Conservation (phyloP, 2,113 vertebrate genomes). For the Casuarius casuarius region DNA sequence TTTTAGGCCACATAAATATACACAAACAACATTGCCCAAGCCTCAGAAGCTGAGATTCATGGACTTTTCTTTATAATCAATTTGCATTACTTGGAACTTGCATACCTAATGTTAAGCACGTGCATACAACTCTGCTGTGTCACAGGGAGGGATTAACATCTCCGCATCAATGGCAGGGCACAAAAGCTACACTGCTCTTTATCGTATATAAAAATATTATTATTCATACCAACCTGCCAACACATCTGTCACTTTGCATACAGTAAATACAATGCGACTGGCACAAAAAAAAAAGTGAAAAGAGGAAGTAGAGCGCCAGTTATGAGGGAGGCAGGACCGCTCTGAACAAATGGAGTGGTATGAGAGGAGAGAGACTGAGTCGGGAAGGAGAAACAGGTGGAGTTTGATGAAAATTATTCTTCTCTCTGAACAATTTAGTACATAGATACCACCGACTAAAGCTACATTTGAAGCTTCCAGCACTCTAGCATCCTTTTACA, state of each 20-base stretch:
- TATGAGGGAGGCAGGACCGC: not conserved
- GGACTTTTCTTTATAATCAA: conserved; percentile 2
- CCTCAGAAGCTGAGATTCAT: not conserved
- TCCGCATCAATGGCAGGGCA: not conserved
- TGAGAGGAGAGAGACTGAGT: not conserved
- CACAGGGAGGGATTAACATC: not conserved
- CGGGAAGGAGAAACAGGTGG: too few species aligned
- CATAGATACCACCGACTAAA: not conserved
- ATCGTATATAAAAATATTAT: not conserved
- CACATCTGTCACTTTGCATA: not conserved
- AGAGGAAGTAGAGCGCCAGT: not conserved
- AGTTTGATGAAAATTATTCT: not conserved
- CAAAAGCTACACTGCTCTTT: not conserved
- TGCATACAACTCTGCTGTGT: not conserved
- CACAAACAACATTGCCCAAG: not conserved
- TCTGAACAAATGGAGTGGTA: not conserved
- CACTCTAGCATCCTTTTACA: not conserved
- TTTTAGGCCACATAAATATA: not conserved
- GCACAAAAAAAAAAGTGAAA: not conserved
- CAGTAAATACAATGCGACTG: not conserved
- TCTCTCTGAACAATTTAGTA: not conserved
- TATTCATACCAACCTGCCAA: not conserved
- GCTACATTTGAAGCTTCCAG: not conserved
- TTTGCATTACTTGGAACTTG: not conserved
- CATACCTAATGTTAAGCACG: not conserved